These are phyloP conservation scores for Apamea epomidion DNA, from an alignment of 2,888 invertebrate species.

Conservation along the genomic window DNA sequence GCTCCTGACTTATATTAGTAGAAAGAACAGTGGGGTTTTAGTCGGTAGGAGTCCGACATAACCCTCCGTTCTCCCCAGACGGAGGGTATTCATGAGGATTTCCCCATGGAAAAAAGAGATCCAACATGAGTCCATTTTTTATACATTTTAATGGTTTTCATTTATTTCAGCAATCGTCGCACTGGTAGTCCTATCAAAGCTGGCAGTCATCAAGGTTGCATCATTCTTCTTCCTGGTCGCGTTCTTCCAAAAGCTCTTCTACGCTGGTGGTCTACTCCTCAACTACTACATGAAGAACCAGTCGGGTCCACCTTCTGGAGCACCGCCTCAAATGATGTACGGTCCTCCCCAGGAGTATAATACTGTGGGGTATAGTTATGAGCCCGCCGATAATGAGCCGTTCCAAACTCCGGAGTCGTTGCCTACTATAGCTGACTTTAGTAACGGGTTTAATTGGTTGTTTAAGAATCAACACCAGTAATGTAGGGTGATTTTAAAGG, in stretches of 20 bases:
- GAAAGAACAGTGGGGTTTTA: too few relatives aligned
- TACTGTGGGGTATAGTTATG: conserved; percentile 86
- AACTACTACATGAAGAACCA: conserved; percentile 81
- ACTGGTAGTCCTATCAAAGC: conserved; percentile 80
- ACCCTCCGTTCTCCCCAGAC: too few relatives aligned
- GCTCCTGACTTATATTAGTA: too few relatives aligned
- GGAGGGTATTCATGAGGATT: too few relatives aligned
- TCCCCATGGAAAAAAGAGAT: background rate
- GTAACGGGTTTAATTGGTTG: conserved; percentile 79
- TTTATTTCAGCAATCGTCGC: conserved; percentile 81
- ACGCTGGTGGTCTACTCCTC: conserved; percentile 80
- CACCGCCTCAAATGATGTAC: conserved; percentile 72
- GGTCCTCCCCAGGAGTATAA: conserved; percentile 84
- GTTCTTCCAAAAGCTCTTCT: conserved; percentile 86
- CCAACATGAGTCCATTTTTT: background rate
- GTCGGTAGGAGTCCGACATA: too few relatives aligned
- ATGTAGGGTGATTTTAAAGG: background rate
- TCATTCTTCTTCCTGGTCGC: conserved; percentile 83
- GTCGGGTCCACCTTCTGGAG: conserved; percentile 40
- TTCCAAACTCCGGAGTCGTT: conserved; percentile 70
- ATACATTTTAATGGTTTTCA: background rate
- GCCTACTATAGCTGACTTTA: conserved; percentile 77
- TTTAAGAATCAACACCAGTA: conserved; percentile 69
- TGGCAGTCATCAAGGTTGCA: conserved; percentile 82
- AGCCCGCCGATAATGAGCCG: conserved; percentile 79